phyloP scores from a whole-genome alignment of 2,113 vertebrate species.

The Channa argus region DNA sequence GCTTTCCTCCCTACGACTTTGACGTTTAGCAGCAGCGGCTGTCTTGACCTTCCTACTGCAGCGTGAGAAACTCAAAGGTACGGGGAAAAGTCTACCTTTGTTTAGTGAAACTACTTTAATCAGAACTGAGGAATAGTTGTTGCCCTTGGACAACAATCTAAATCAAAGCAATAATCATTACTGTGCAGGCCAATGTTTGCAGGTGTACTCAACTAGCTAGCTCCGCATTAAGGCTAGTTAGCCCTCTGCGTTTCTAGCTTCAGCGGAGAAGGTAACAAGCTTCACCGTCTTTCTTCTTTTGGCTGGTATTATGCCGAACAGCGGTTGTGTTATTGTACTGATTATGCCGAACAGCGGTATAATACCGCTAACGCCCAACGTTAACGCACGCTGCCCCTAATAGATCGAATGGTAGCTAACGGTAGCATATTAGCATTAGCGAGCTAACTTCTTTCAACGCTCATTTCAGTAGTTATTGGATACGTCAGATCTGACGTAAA shows the following conservation, averaged over 20 bases:
- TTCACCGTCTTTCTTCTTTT: too few relatives aligned
- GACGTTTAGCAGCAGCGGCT: constrained; percentile 36
- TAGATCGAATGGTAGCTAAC: too few relatives aligned
- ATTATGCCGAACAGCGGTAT: too few relatives aligned
- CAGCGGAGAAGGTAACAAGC: neutral
- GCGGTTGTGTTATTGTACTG: too few relatives aligned
- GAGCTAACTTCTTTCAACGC: too few relatives aligned
- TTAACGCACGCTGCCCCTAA: too few relatives aligned
- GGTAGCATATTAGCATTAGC: too few relatives aligned
- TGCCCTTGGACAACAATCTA: fast-evolving
- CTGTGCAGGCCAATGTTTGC: neutral
- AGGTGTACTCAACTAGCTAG: constrained; percentile 16
- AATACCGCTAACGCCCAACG: too few relatives aligned
- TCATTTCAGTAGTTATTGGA: too few relatives aligned
- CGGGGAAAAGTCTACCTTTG: neutral
- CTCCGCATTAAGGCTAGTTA: constrained; percentile 34
- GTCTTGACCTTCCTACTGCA: constrained; percentile 67
- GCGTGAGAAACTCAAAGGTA: constrained; percentile 48
- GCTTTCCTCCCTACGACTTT: constrained; percentile 60
- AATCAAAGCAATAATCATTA: neutral
- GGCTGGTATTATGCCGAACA: too few relatives aligned
- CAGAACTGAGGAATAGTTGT: fast-evolving
- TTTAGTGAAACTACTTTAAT: fast-evolving
- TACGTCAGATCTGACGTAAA: too few relatives aligned
- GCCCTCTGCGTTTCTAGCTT: neutral